Evolutionary conservation across 2,113 vertebrate species (phyloP), one percentile per base, ranked within the genome.

Genomic region (Notiomystis cincta): DNA sequence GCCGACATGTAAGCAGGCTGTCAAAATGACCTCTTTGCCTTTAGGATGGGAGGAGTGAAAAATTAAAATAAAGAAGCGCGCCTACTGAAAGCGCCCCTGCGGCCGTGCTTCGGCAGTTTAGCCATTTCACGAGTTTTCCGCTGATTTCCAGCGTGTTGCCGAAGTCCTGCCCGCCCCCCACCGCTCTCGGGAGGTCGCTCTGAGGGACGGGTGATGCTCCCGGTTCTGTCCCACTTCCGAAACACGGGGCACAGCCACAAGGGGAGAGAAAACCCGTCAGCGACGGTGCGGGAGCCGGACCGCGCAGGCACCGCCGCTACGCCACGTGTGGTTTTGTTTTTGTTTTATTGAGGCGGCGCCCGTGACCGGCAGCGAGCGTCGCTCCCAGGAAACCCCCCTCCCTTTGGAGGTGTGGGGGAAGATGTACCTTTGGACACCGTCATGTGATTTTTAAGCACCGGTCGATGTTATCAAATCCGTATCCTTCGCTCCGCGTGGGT

Each of bases 401-500:
- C 47, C 13, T 42, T n/a, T 10, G 2, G 5, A 53, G 28, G 25
- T 9, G 20, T 22, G 24, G 24, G 30, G 12, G 20, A 40, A n/a
- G 24, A 15, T 40, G 7, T 31, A 11, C 8, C 6, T 66, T 72
- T 15, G 54, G 15, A 28, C 61, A 71, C 15, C 48, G n/a, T 6
- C 7, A 4, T 4, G 20, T 4, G n/a, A 47, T 44, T 69, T 77
- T 23, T 69, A 48, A 72, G 4, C 17, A 35, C 5, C 5, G 4
- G 12, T 33, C 3, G 3, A 9, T 13, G n/a, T 23, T 47, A 57
- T 48, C 12, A 77, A 53, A 75, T 9, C 10, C 2, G 2, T 9
- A 6, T 10, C 17, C 2, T 31, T 28, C 7, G 6, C 23, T 21
- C 10, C 2, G 3, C 2, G 1, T 20, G 10, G 8, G 15, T 24